These are phyloP conservation scores for Cyclophora punctaria DNA, from an alignment of 2,888 invertebrate genomes.

Conservation along the genomic window DNA sequence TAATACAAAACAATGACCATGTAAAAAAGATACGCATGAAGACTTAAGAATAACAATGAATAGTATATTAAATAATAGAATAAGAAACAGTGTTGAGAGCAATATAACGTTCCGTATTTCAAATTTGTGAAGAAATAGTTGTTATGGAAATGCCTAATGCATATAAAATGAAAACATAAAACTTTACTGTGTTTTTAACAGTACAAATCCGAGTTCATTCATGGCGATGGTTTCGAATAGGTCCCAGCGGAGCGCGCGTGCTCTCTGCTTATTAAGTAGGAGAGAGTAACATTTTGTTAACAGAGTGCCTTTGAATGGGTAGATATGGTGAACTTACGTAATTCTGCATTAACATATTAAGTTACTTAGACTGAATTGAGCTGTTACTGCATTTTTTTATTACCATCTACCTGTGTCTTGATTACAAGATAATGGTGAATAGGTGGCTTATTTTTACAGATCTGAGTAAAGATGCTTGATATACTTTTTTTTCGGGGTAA, in stretches of 20 bases:
- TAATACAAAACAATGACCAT: neutral
- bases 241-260: constrained; percentile 21
- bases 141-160: neutral
- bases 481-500: too few relatives aligned
- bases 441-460: too few relatives aligned
- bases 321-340: too few relatives aligned
- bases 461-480: too few relatives aligned
- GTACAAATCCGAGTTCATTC: constrained; percentile 5
- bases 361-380: too few relatives aligned
- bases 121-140: neutral
- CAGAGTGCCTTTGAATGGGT: neutral
- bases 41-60: too few relatives aligned
- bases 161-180: neutral
- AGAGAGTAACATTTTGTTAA: constrained; percentile 38
- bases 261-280: constrained; percentile 52
- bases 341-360: too few relatives aligned
- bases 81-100: too few relatives aligned
- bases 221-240: constrained; percentile 10
- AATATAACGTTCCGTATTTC: neutral
- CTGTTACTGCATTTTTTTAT: too few relatives aligned
- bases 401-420: too few relatives aligned
- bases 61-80: too few relatives aligned
- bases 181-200: neutral
- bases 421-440: too few relatives aligned
- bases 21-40: constrained; percentile 1